Conservation (phyloP, 2,113 vertebrate species). For the Tragelaphus imberbis region DNA sequence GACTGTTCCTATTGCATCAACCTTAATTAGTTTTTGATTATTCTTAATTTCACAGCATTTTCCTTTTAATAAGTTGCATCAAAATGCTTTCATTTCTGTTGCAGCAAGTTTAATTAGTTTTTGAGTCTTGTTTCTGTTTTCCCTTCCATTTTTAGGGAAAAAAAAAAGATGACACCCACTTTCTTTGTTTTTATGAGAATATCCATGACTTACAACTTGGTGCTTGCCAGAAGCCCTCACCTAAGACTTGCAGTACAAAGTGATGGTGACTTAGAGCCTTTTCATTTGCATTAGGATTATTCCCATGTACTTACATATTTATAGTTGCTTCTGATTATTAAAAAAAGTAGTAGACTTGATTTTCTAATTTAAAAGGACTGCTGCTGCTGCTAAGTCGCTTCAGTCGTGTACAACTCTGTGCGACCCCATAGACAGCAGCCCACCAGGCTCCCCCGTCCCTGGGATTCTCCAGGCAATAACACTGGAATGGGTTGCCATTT, state of each 20-base stretch:
- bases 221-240: neutral
- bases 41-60: conserved; percentile 87
- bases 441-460: too few relatives aligned
- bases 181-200: conserved; percentile 63
- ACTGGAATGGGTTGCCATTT: too few relatives aligned
- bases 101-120: conserved; percentile 84
- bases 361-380: neutral
- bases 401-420: too few relatives aligned
- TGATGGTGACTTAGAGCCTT: neutral
- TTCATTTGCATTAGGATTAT: neutral
- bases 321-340: neutral
- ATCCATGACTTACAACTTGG: conserved; percentile 53
- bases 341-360: neutral
- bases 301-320: neutral
- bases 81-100: conserved; percentile 80
- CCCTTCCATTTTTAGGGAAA: conserved; percentile 59
- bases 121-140: conserved; percentile 79
- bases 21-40: conserved; percentile 87
- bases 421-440: too few relatives aligned
- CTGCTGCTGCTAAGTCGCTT: too few relatives aligned
- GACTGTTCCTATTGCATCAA: conserved; percentile 80
- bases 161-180: conserved; percentile 36
- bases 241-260: neutral
- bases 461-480: too few relatives aligned
- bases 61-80: conserved; percentile 81